Conservation (phyloP, 2,888 invertebrate species). For the Elysia crispata region DNA sequence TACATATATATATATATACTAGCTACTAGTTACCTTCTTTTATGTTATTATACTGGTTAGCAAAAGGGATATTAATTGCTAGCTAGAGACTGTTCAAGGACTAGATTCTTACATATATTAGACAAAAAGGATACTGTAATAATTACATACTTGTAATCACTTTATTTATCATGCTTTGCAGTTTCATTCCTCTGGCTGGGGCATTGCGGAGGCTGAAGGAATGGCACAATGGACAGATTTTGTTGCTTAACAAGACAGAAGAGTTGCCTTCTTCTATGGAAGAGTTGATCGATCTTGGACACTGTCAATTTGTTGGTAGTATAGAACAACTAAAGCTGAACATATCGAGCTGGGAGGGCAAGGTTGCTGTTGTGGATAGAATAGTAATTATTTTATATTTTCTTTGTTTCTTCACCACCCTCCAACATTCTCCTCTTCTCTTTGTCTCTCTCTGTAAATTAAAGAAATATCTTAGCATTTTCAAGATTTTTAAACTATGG, state of each 20-base stretch:
- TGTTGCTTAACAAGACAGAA: constrained; percentile 50
- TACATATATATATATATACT: too few species aligned
- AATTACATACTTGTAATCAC: not conserved
- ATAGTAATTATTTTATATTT: constrained; percentile 53
- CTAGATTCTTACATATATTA: not conserved
- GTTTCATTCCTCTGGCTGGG: constrained; percentile 54
- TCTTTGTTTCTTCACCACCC: too few species aligned
- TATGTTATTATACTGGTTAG: too few species aligned
- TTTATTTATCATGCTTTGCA: not conserved
- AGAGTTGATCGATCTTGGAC: constrained; percentile 25
- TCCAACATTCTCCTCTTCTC: too few species aligned
- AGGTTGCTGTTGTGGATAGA: constrained; percentile 61
- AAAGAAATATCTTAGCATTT: too few species aligned
- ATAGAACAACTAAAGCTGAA: constrained; percentile 22
- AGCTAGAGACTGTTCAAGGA: too few species aligned
- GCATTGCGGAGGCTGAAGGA: constrained; percentile 60
- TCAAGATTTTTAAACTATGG: too few species aligned
- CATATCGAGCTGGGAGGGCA: constrained; percentile 58
- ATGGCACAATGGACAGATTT: constrained; percentile 61
- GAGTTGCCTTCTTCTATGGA: constrained; percentile 28
- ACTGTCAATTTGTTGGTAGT: constrained; percentile 27
- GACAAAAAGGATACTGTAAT: not conserved
- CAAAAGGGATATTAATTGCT: too few species aligned
- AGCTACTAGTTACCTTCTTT: too few species aligned
- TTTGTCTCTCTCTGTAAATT: too few species aligned